Evolutionary conservation across 1,140 invertebrate genomes (phyloP).

Genomic region (Pomacea maculata): DNA sequence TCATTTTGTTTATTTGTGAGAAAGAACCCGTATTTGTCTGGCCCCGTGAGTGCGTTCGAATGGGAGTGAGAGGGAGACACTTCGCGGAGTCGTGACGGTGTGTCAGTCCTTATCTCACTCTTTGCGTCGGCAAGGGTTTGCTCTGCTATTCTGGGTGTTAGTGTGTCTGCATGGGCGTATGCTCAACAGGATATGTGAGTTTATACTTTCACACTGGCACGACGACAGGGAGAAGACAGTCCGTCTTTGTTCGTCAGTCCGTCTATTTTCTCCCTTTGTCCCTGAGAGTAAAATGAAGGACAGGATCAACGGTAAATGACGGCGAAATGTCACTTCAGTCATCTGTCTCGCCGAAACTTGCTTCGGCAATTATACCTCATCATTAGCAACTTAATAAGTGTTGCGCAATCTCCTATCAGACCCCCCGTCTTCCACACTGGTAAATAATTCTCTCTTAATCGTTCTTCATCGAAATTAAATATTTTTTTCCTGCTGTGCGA

Average conservation of each 20-base stretch:
- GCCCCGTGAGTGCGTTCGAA: not conserved
- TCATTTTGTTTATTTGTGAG: no score
- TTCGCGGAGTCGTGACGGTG: no score
- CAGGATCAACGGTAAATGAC: not conserved
- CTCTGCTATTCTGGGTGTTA: not conserved
- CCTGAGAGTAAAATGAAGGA: not conserved
- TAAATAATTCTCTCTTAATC: no score
- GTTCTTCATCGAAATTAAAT: no score
- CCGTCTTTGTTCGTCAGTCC: not conserved
- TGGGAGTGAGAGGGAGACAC: not conserved
- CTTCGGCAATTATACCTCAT: no score
- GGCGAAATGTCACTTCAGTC: not conserved
- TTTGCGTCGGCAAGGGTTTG: not conserved
- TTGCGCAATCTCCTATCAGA: no score
- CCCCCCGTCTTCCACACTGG: no score
- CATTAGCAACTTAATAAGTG: no score
- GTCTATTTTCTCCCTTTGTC: not conserved
- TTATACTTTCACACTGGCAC: not conserved
- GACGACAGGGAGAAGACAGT: not conserved
- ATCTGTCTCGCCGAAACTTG: not conserved
- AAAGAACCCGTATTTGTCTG: no score
- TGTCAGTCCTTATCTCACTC: no score
- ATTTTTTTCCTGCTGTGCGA: no score
- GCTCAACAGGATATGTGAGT: not conserved
- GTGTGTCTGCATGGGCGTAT: not conserved